These are phyloP conservation scores for Hipparchia sbordonii DNA, from an alignment of 2,888 invertebrate genomes.

Conservation along the genomic window DNA sequence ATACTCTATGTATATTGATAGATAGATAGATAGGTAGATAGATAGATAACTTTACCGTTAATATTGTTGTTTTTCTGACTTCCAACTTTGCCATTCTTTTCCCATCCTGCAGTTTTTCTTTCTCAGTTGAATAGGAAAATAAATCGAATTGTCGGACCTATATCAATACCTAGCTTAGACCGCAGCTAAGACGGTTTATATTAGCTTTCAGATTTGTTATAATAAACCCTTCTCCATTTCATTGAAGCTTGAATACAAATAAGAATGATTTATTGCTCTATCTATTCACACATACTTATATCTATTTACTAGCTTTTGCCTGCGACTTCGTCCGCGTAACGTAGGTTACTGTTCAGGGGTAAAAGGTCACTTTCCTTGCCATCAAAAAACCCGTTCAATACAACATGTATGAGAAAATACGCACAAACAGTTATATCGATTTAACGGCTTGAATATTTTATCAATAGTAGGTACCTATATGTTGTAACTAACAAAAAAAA, in stretches of 20 bases:
- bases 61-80: neutral
- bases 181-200: slow-evolving; percentile 8
- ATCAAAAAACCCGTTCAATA: too few species aligned
- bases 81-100: neutral
- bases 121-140: slow-evolving; percentile 1
- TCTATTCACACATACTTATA: neutral
- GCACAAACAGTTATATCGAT: neutral
- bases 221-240: slow-evolving; percentile 5
- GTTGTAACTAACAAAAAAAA: slow-evolving; percentile 15
- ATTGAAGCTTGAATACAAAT: neutral
- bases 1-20: too few species aligned
- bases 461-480: slow-evolving; percentile 6
- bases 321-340: too few species aligned
- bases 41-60: too few species aligned
- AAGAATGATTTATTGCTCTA: neutral
- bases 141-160: slow-evolving; percentile 8
- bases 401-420: too few species aligned
- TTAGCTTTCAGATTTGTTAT: slow-evolving; percentile 8
- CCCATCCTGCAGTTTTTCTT: neutral
- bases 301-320: too few species aligned
- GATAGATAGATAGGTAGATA: too few species aligned
- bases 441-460: neutral
- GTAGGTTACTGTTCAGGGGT: too few species aligned
- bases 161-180: slow-evolving; percentile 8
- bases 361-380: too few species aligned